Percentiles rank a stretch among this genome's conserved stretches.
These are phyloP conservation scores for Eupithecia inturbata DNA, from an alignment of 2,888 invertebrate genomes.

Conservation along the genomic window DNA sequence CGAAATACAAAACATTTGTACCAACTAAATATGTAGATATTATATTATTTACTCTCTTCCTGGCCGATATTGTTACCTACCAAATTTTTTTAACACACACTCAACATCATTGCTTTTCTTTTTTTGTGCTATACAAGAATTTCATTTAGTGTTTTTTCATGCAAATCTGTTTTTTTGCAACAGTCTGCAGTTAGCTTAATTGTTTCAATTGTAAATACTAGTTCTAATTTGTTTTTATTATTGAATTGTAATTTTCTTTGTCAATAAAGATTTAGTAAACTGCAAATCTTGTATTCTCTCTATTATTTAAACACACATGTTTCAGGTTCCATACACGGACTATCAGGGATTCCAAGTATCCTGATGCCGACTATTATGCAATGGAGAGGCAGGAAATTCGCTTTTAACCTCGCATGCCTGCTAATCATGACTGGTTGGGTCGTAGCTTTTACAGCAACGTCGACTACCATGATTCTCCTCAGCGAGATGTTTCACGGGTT, in stretches of 20 bases:
- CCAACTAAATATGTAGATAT: no score
- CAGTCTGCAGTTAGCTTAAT: no score
- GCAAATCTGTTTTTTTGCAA: no score
- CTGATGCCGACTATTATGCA: constrained; percentile 42
- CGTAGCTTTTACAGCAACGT: constrained; percentile 30
- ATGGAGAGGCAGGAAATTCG: constrained; percentile 39
- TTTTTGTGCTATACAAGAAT: neutral
- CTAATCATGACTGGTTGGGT: constrained; percentile 40
- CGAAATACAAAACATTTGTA: no score
- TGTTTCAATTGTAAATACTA: no score
- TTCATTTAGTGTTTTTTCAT: neutral
- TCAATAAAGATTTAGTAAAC: no score
- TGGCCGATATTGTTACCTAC: neutral
- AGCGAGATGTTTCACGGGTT: constrained; percentile 41
- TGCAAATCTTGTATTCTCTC: neutral
- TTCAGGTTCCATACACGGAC: constrained; percentile 42
- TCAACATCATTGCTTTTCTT: neutral
- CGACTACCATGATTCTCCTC: constrained; percentile 19
- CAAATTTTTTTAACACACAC: neutral
- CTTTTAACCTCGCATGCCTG: constrained; percentile 38
- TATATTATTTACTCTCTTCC: neutral
- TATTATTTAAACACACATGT: constrained; percentile 1
- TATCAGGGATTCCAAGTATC: constrained; percentile 40
- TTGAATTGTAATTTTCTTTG: no score
- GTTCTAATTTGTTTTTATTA: no score